A percentile compares a stretch with the other conserved stretches of the same genome.
These are phyloP conservation scores for Chironomus tentans DNA, from an alignment of 2,888 invertebrate genomes.

Conservation along the genomic window DNA sequence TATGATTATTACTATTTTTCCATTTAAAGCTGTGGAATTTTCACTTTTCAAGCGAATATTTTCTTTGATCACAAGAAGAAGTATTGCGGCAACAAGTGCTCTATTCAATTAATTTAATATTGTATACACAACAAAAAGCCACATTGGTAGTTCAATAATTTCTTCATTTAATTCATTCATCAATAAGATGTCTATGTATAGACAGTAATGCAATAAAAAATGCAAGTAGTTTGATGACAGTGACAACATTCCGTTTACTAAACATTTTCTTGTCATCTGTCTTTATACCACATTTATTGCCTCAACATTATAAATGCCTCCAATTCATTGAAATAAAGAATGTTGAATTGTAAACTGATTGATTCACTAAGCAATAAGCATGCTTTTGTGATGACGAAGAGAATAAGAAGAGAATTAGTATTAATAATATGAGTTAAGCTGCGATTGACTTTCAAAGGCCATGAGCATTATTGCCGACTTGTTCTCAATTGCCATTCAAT, in stretches of 20 bases:
- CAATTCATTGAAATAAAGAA: neutral
- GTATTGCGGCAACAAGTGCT: neutral
- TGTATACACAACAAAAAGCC: neutral
- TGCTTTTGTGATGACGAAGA: neutral
- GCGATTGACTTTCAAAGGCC: neutral
- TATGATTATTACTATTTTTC: neutral
- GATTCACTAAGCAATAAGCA: neutral
- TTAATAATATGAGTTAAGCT: neutral
- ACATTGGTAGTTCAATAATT: neutral
- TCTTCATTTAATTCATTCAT: neutral
- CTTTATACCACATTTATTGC: neutral
- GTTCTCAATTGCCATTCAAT: neutral
- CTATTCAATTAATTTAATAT: neutral
- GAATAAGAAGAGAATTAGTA: neutral
- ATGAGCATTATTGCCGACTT: neutral
- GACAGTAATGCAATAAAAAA: neutral
- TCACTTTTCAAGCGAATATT: neutral
- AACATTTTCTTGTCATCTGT: neutral
- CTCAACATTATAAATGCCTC: neutral
- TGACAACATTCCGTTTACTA: neutral
- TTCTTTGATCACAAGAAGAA: neutral
- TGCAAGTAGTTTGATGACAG: neutral
- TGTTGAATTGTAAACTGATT: neutral
- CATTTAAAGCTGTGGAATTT: neutral
- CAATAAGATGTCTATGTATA: neutral